Evolutionary conservation across 2,888 invertebrate species (phyloP).

Genomic region (Sinohyriopsis cumingii): DNA sequence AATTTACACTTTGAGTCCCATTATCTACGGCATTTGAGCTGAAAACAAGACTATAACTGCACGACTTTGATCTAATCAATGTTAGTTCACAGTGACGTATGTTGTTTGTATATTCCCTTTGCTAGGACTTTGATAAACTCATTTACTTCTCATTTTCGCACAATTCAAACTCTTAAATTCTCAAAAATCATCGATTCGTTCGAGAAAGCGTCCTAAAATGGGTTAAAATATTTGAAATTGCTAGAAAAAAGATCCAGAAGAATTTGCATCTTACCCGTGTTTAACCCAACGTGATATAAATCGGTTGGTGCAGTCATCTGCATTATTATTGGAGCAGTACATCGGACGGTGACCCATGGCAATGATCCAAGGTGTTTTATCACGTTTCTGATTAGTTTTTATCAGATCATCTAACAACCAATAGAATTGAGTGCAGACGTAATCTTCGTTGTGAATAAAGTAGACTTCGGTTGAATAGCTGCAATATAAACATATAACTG

Average conservation of each 20-base stretch:
- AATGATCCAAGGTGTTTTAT: conserved; percentile 65
- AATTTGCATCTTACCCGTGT: conserved; percentile 27
- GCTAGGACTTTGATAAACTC: no score
- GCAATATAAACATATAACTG: conserved; percentile 13
- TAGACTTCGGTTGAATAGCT: conserved; percentile 62
- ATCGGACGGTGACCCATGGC: conserved; percentile 69
- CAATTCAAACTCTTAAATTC: neutral
- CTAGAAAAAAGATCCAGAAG: no score
- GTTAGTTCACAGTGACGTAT: no score
- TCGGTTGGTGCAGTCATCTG: conserved; percentile 56
- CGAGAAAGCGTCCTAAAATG: neutral
- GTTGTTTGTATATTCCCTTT: no score
- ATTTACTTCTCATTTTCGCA: no score
- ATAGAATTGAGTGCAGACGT: conserved; percentile 45
- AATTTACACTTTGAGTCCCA: no score
- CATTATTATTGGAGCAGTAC: conserved; percentile 69
- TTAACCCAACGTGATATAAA: conserved; percentile 38
- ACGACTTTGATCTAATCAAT: no score
- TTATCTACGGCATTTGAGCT: no score
- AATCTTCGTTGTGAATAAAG: conserved; percentile 78
- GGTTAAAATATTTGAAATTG: no score
- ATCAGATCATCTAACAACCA: conserved; percentile 60
- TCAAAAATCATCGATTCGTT: neutral
- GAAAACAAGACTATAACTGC: no score
- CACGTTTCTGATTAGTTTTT: conserved; percentile 55